Percentiles rank a stretch among this genome's conserved stretches.
Conservation (phyloP, 2,888 invertebrate species). For the Nephrocerus scutellatus region DNA sequence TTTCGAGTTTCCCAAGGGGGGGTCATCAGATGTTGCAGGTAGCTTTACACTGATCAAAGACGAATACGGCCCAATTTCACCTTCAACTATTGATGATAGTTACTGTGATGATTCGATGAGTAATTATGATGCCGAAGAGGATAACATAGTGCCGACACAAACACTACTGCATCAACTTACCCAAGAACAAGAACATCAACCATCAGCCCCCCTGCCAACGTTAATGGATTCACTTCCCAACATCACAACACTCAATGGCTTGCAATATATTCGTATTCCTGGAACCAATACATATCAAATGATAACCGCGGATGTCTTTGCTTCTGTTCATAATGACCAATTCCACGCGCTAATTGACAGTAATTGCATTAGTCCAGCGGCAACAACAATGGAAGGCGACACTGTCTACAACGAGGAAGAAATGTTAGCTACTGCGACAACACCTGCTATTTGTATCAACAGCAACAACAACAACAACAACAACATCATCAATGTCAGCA, state of each 20-base stretch:
- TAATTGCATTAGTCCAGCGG: slow-evolving; percentile 47
- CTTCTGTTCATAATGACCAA: slow-evolving; percentile 54
- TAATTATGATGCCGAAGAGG: slow-evolving; percentile 39
- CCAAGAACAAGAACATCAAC: not conserved
- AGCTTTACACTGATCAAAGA: slow-evolving; percentile 41
- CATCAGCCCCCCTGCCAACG: slow-evolving; percentile 8
- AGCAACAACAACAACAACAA: not conserved
- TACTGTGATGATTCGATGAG: slow-evolving; percentile 35
- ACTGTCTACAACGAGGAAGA: too few relatives aligned
- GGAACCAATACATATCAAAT: slow-evolving; percentile 59
- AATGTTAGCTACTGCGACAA: slow-evolving; percentile 18
- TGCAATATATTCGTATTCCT: slow-evolving; percentile 56
- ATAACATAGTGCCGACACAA: slow-evolving; percentile 14
- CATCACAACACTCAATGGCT: slow-evolving; percentile 46
- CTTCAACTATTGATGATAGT: slow-evolving; percentile 31
- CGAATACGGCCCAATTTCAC: slow-evolving; percentile 35
- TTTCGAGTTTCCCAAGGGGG: slow-evolving; percentile 49
- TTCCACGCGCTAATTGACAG: slow-evolving; percentile 50
- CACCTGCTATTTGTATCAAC: slow-evolving; percentile 7
- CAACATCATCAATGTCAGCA: too few relatives aligned
- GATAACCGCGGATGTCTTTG: slow-evolving; percentile 54
- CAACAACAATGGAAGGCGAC: slow-evolving; percentile 14
- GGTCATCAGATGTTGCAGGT: slow-evolving; percentile 36
- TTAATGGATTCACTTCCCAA: slow-evolving; percentile 44
- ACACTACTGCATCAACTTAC: not conserved